A percentile compares a stretch with the other conserved stretches of the same genome.
Conservation (phyloP, 2,888 invertebrate genomes). For the Callyntrura guangdongensis region DNA sequence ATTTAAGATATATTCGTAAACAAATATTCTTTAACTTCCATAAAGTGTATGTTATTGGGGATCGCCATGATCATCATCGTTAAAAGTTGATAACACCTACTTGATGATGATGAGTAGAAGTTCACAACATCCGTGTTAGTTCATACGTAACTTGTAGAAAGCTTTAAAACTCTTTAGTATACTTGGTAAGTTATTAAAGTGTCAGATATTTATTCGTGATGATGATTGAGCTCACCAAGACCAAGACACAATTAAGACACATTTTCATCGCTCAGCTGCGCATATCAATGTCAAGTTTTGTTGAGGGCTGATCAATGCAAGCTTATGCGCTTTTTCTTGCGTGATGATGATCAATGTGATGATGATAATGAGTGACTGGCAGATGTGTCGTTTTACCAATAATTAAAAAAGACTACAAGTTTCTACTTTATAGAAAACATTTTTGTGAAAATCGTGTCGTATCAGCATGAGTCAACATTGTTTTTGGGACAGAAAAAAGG, state of each 20-base stretch:
- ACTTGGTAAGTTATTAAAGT: neutral
- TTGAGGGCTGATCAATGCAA: neutral
- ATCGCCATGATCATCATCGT: too few relatives aligned
- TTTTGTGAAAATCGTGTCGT: neutral
- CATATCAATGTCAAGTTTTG: neutral
- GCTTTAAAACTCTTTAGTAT: too few relatives aligned
- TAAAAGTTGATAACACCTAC: too few relatives aligned
- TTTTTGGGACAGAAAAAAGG: neutral
- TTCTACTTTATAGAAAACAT: neutral
- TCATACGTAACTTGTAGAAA: too few relatives aligned
- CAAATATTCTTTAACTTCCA: too few relatives aligned
- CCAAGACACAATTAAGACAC: too few relatives aligned
- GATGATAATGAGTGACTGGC: neutral
- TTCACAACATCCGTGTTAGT: too few relatives aligned
- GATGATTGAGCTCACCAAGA: too few relatives aligned
- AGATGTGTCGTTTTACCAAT: too few relatives aligned
- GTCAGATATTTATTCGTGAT: neutral
- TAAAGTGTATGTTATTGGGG: too few relatives aligned
- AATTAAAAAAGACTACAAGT: neutral
- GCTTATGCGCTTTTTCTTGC: neutral
- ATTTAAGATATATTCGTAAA: too few relatives aligned
- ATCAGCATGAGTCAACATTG: neutral
- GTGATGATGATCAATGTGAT: neutral
- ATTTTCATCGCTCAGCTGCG: neutral
- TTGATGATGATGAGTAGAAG: too few relatives aligned